These are phyloP conservation scores for Aphelocoma coerulescens DNA, from an alignment of 2,113 vertebrate species.

Conservation along the genomic window DNA sequence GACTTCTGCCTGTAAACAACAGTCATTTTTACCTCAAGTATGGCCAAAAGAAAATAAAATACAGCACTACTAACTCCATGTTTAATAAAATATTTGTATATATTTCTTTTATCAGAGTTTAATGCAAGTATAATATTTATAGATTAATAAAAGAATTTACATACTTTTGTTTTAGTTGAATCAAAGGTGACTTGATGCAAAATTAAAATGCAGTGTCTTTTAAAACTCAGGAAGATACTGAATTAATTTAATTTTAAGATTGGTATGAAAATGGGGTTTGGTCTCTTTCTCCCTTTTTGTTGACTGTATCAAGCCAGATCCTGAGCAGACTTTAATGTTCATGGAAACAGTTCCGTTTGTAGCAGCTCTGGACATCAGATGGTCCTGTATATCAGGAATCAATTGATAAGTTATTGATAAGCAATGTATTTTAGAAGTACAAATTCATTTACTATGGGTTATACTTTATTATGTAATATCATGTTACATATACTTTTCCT, in stretches of 20 bases:
- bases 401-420: background rate
- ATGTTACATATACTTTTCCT: background rate
- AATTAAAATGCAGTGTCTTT: background rate
- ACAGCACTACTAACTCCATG: background rate
- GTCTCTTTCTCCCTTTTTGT: background rate
- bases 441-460: background rate
- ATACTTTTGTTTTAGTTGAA: background rate
- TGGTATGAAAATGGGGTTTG: background rate
- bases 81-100: background rate
- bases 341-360: rapidly evolving
- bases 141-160: background rate
- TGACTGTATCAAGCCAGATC: background rate
- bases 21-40: background rate
- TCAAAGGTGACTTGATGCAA: background rate
- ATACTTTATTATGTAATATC: background rate
- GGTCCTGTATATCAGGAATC: background rate
- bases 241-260: background rate
- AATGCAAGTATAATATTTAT: background rate
- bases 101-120: background rate
- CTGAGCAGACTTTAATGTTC: background rate
- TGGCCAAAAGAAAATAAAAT: background rate
- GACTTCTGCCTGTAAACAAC: background rate
- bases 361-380: background rate
- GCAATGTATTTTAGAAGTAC: background rate
- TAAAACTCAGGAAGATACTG: background rate